These are phyloP conservation scores for Carlito syrichta DNA, from an alignment of 2,113 vertebrate species.

Conservation along the genomic window DNA sequence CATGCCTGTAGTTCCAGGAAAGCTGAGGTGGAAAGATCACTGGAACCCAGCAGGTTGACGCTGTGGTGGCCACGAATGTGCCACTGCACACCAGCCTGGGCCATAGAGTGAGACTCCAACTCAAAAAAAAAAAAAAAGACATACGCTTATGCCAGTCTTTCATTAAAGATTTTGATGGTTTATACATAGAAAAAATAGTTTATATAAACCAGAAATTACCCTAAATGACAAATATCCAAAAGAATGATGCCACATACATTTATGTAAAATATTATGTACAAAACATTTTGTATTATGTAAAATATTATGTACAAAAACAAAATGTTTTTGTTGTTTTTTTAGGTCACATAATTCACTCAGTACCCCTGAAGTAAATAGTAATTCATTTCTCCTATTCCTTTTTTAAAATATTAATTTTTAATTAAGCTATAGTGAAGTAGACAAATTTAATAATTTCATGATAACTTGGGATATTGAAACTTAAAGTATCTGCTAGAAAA, in stretches of 20 bases:
- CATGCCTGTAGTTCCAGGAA: no score
- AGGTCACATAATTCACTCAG: background rate
- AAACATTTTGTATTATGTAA: no score
- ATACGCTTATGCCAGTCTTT: background rate
- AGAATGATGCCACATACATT: background rate
- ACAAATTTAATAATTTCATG: background rate
- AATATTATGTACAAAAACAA: no score
- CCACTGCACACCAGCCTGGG: no score
- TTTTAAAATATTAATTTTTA: slow-evolving; percentile 29
- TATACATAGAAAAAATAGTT: background rate
- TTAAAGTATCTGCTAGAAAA: background rate
- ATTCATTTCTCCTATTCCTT: background rate
- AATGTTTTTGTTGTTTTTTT: background rate
- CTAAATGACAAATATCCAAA: background rate
- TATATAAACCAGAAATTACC: background rate
- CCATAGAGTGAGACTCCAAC: no score
- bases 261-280: no score
- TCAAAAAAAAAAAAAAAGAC: no score
- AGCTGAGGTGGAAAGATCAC: no score
- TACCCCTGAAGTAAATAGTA: background rate
- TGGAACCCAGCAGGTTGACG: no score
- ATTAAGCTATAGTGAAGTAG: background rate
- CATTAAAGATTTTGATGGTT: background rate
- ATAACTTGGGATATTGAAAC: background rate
- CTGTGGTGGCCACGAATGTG: no score